These are phyloP conservation scores for Tetramorium simillimum DNA, from an alignment of 1,140 invertebrate genomes.

Conservation along the genomic window DNA sequence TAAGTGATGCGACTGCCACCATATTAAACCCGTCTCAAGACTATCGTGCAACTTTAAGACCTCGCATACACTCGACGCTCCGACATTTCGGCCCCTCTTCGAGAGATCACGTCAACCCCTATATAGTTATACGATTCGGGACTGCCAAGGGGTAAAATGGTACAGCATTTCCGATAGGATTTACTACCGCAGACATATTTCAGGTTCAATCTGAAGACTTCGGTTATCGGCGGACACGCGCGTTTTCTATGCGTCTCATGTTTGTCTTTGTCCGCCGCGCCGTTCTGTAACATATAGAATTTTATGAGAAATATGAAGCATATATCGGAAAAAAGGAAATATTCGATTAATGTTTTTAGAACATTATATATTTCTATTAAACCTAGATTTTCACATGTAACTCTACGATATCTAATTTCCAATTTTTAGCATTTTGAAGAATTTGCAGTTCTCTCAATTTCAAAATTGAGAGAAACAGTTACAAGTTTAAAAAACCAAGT, in stretches of 20 bases:
- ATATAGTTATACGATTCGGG: slow-evolving; percentile 70
- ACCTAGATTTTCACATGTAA: too few species aligned
- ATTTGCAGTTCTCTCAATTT: too few species aligned
- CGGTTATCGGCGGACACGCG: slow-evolving; percentile 30
- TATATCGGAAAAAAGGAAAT: not conserved
- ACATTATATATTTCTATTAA: not conserved
- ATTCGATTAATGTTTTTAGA: too few species aligned
- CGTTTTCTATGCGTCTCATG: slow-evolving; percentile 51
- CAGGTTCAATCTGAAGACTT: slow-evolving; percentile 67
- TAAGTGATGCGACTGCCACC: slow-evolving; percentile 61
- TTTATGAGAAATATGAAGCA: not conserved
- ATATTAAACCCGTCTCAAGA: slow-evolving; percentile 73
- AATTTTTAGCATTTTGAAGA: too few species aligned
- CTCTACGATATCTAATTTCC: too few species aligned
- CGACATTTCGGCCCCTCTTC: slow-evolving; percentile 28
- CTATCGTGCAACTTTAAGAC: slow-evolving; percentile 68
- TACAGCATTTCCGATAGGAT: slow-evolving; percentile 69
- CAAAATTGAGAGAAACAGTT: too few species aligned
- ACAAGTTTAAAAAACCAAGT: too few species aligned
- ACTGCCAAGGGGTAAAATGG: slow-evolving; percentile 51
- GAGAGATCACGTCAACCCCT: slow-evolving; percentile 63
- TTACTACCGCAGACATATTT: slow-evolving; percentile 75
- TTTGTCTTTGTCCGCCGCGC: slow-evolving; percentile 29
- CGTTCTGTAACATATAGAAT: not conserved
- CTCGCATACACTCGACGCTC: slow-evolving; percentile 30